phyloP scores from a whole-genome alignment of 2,888 invertebrate species.

The Malthinus flaveolus region DNA sequence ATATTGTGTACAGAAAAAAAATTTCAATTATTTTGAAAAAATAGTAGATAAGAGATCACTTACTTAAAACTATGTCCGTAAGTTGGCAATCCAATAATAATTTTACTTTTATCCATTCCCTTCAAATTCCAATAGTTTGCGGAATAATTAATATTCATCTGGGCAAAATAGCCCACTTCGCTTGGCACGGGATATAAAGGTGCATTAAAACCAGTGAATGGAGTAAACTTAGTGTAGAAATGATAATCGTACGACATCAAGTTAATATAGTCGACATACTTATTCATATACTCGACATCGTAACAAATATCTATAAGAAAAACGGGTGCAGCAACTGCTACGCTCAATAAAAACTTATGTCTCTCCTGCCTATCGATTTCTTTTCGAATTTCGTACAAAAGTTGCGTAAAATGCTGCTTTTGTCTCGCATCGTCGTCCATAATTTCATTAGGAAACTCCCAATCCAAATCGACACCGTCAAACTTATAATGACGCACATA shows the following conservation, averaged over 20 bases:
- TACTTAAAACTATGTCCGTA: constrained; percentile 81
- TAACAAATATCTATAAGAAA: constrained; percentile 77
- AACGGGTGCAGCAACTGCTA: constrained; percentile 80
- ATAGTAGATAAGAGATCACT: constrained; percentile 34
- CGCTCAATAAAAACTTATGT: constrained; percentile 66
- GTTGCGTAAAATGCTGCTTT: constrained; percentile 72
- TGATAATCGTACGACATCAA: constrained; percentile 94
- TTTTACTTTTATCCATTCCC: constrained; percentile 77
- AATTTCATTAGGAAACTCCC: constrained; percentile 81
- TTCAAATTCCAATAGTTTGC: constrained; percentile 74
- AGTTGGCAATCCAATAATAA: constrained; percentile 84
- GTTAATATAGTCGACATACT: constrained; percentile 81
- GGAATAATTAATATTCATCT: constrained; percentile 81
- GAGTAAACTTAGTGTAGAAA: constrained; percentile 72
- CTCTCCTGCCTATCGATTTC: constrained; percentile 65
- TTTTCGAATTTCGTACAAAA: constrained; percentile 72
- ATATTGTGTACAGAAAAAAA: too few relatives aligned
- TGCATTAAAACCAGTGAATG: constrained; percentile 83
- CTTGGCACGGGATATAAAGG: constrained; percentile 68
- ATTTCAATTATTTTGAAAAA: too few relatives aligned
- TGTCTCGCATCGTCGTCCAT: constrained; percentile 56
- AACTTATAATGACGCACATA: constrained; percentile 60
- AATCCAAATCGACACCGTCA: constrained; percentile 79
- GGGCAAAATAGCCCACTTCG: constrained; percentile 67
- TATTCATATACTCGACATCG: constrained; percentile 74